A percentile compares a stretch with the other conserved stretches of the same genome.
These are phyloP conservation scores for Drosophila longiperda DNA, from an alignment of 2,888 invertebrate species.

Conservation along the genomic window DNA sequence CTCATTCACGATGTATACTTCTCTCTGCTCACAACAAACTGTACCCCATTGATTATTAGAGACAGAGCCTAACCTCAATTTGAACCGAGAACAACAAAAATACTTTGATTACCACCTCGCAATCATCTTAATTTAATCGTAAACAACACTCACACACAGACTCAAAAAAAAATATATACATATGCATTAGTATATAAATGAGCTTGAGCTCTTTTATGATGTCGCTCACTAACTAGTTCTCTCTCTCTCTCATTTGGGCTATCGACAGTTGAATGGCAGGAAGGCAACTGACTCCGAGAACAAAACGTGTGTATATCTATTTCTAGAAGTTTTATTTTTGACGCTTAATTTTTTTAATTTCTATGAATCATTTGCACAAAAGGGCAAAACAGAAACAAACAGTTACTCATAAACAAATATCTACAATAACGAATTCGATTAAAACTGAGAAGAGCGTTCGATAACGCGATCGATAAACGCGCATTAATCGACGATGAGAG, in stretches of 20 bases:
- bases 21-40: constrained; percentile 50
- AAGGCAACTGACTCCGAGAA: constrained; percentile 57
- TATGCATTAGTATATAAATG: constrained; percentile 28
- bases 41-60: constrained; percentile 49
- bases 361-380: constrained; percentile 60
- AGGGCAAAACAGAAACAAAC: constrained; percentile 11
- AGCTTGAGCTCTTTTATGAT: constrained; percentile 30
- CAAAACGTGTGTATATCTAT: constrained; percentile 80
- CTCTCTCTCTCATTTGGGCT: constrained; percentile 11
- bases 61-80: constrained; percentile 70
- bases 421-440: constrained; percentile 44
- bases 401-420: constrained; percentile 61
- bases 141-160: constrained; percentile 56
- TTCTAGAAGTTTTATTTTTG: constrained; percentile 53
- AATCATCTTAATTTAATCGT: constrained; percentile 78
- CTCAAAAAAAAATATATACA: constrained; percentile 20
- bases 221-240: constrained; percentile 13
- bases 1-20: not conserved
- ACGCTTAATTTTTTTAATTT: constrained; percentile 52
- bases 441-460: constrained; percentile 28
- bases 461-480: constrained; percentile 52
- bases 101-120: constrained; percentile 74
- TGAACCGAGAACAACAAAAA: constrained; percentile 74
- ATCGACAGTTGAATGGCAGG: constrained; percentile 35
- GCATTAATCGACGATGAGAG: constrained; percentile 30